A percentile compares a stretch with the other conserved stretches of the same genome.
These are phyloP conservation scores for Eulithis testata DNA, from an alignment of 2,888 invertebrate species.

Conservation along the genomic window DNA sequence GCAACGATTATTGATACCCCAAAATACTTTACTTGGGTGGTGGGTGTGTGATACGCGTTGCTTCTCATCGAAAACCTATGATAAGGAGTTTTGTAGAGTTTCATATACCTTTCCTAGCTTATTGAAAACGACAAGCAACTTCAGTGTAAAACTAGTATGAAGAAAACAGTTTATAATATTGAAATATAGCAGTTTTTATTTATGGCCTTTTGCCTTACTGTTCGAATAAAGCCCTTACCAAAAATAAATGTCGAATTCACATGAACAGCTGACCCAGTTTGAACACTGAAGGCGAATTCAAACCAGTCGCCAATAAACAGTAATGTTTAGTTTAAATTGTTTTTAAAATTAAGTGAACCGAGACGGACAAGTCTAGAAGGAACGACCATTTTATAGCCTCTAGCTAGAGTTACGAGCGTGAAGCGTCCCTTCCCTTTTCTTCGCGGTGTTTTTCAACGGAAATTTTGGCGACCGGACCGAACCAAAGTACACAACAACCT, in stretches of 20 bases:
- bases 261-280: neutral
- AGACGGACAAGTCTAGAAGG: neutral
- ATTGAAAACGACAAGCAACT: neutral
- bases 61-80: constrained; percentile 58
- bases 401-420: neutral
- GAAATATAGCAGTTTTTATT: too few relatives aligned
- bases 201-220: neutral
- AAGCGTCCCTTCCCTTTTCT: neutral
- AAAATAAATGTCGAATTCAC: neutral
- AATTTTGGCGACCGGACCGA: constrained; percentile 7
- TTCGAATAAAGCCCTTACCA: neutral
- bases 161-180: too few relatives aligned
- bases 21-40: constrained; percentile 48
- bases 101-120: neutral
- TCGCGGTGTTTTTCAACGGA: constrained; percentile 1
- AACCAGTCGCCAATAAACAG: neutral
- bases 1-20: constrained; percentile 70
- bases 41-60: constrained; percentile 53
- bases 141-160: neutral
- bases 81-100: constrained; percentile 43
- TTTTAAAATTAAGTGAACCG: neutral
- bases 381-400: neutral
- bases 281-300: neutral
- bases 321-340: neutral
- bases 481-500: constrained; percentile 11